Evolutionary conservation across 2,797 vertebrate genomes (phyloP).

Genomic region (Helicolenus hilgendorfi): DNA sequence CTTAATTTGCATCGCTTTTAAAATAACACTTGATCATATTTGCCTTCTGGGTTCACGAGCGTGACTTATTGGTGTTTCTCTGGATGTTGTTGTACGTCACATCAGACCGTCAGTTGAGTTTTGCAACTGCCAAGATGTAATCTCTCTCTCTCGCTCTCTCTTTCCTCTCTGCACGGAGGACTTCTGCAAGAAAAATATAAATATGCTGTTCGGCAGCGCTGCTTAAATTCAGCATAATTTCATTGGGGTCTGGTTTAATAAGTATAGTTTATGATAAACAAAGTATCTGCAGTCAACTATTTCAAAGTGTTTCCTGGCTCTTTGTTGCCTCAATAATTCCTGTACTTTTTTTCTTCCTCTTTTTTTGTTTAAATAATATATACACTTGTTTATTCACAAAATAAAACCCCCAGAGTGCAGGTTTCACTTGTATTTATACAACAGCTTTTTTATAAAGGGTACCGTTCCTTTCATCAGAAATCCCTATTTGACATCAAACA

Average conservation of each 20-base stretch:
- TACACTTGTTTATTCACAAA: slow-evolving; percentile 72
- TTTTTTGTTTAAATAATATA: slow-evolving; percentile 71
- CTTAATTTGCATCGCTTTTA: slow-evolving; percentile 74
- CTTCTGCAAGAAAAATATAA: no score
- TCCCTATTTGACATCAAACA: slow-evolving; percentile 90
- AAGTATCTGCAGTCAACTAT: neutral
- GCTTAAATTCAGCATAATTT: neutral
- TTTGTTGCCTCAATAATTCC: slow-evolving; percentile 15
- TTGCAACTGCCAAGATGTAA: slow-evolving; percentile 73
- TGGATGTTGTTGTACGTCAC: slow-evolving; percentile 68
- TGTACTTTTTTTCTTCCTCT: slow-evolving; percentile 2
- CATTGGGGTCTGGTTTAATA: neutral
- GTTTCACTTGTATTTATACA: slow-evolving; percentile 83
- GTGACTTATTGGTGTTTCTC: slow-evolving; percentile 68
- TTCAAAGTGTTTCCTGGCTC: neutral
- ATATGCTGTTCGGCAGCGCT: neutral
- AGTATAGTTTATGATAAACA: neutral
- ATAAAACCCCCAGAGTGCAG: slow-evolving; percentile 53
- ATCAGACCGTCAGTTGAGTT: slow-evolving; percentile 57
- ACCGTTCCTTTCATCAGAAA: slow-evolving; percentile 82
- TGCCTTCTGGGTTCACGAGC: slow-evolving; percentile 68
- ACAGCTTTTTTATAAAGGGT: slow-evolving; percentile 80
- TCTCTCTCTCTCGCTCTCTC: neutral
- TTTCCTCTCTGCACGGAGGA: neutral
- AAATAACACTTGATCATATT: slow-evolving; percentile 71